A percentile compares a stretch with the other conserved stretches of the same genome.
These are phyloP conservation scores for Anagyrus pseudococci DNA, from an alignment of 2,888 invertebrate species.

Conservation along the genomic window DNA sequence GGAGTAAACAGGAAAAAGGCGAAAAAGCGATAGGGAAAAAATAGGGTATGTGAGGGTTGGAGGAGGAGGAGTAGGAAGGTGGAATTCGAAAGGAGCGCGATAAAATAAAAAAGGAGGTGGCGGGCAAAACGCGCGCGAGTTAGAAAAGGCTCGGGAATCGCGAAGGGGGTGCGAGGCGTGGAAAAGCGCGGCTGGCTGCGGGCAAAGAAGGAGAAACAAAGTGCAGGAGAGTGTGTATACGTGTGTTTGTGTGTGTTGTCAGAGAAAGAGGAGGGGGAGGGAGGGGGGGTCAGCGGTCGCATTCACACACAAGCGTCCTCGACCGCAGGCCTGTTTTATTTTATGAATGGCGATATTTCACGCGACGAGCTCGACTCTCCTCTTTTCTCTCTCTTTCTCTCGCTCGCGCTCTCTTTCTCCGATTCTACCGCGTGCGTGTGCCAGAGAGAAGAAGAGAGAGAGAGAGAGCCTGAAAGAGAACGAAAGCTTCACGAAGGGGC, in stretches of 20 bases:
- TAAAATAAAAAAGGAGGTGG: conserved; percentile 6
- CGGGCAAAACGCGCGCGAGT: too few relatives aligned
- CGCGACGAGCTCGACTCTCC: conserved; percentile 53
- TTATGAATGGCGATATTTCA: conserved; percentile 63
- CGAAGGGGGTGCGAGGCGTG: too few relatives aligned
- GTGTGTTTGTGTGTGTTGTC: conserved; percentile 43
- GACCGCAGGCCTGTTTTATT: conserved; percentile 62
- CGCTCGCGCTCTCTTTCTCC: conserved; percentile 4
- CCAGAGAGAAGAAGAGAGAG: conserved; percentile 8
- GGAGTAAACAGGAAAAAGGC: conserved; percentile 14
- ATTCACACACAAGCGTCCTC: too few relatives aligned
- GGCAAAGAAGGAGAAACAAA: background rate
- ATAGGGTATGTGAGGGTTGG: conserved; percentile 31
- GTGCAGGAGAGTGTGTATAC: conserved; percentile 21
- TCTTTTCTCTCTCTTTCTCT: conserved; percentile 20
- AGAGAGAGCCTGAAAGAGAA: conserved; percentile 2
- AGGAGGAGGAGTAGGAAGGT: conserved; percentile 24
- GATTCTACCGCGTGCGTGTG: conserved; percentile 29
- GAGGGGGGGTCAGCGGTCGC: too few relatives aligned
- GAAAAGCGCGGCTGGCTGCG: too few relatives aligned
- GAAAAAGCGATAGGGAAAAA: conserved; percentile 32
- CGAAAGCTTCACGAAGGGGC: background rate
- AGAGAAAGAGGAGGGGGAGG: too few relatives aligned
- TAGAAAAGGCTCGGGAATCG: too few relatives aligned
- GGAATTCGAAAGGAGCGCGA: conserved; percentile 32